These are phyloP conservation scores for Zaprionus ornatus DNA, from an alignment of 1,140 invertebrate species.

Conservation along the genomic window DNA sequence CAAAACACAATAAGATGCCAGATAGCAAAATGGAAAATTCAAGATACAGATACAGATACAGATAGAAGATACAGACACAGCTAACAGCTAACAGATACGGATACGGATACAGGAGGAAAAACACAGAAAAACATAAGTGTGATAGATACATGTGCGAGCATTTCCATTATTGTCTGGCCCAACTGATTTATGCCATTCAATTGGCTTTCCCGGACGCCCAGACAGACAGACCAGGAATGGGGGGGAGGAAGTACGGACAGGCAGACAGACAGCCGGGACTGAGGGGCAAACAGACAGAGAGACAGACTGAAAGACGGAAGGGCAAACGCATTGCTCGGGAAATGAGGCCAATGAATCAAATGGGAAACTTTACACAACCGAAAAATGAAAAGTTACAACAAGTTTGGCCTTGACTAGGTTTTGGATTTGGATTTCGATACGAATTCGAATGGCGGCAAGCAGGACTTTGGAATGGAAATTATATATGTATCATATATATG, in stretches of 20 bases:
- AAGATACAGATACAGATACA: conserved; percentile 13
- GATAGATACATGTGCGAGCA: conserved; percentile 40
- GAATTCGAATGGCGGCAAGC: background rate
- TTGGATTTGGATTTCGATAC: background rate
- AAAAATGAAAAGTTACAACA: conserved; percentile 31
- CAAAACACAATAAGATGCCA: conserved; percentile 28
- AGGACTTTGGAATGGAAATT: background rate
- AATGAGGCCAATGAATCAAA: conserved; percentile 72
- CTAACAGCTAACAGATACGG: conserved; percentile 2
- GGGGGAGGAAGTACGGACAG: conserved; percentile 16
- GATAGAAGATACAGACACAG: background rate
- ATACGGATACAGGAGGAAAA: conserved; percentile 2
- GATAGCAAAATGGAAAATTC: conserved; percentile 3
- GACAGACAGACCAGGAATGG: conserved; percentile 14
- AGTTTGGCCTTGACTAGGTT: conserved; percentile 56
- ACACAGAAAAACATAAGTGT: conserved; percentile 1
- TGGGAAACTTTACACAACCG: conserved; percentile 16
- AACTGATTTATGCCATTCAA: conserved; percentile 72
- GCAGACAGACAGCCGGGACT: conserved; percentile 37
- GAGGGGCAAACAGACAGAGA: conserved; percentile 38
- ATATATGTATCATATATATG: too few species aligned
- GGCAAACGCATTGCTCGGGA: conserved; percentile 56
- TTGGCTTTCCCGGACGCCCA: conserved; percentile 59
- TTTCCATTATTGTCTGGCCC: conserved; percentile 67
- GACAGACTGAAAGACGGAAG: background rate